phyloP scores from a whole-genome alignment of 2,113 vertebrate genomes.

The Bufo gargarizans region DNA sequence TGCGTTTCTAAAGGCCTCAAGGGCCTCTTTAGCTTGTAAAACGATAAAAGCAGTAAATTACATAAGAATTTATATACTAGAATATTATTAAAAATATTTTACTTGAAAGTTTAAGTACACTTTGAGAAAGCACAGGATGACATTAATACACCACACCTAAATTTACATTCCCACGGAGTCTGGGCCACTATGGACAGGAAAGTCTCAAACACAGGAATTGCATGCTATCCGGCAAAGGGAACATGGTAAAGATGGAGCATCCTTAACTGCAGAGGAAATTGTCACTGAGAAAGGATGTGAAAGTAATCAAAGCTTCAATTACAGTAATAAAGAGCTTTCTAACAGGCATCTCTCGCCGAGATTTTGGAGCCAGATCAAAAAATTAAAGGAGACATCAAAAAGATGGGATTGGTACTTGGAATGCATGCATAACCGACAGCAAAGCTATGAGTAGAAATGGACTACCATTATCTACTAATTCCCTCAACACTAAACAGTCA shows the following conservation, averaged over 20 bases:
- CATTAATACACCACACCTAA: constrained; percentile 34
- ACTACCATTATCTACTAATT: too few species aligned
- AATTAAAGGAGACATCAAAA: too few species aligned
- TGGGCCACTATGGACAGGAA: constrained; percentile 67
- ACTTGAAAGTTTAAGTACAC: too few species aligned
- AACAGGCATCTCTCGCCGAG: not conserved
- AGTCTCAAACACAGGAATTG: constrained; percentile 70
- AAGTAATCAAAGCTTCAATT: not conserved
- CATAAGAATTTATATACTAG: too few species aligned
- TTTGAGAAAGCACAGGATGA: not conserved
- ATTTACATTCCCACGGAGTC: constrained; percentile 60
- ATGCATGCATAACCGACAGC: too few species aligned
- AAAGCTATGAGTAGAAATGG: too few species aligned
- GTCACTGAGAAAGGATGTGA: not conserved
- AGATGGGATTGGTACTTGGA: too few species aligned
- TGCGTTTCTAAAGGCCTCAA: too few species aligned
- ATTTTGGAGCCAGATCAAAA: not conserved
- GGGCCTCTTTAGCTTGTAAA: too few species aligned
- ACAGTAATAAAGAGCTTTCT: not conserved
- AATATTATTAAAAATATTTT: too few species aligned
- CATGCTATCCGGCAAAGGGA: constrained; percentile 64
- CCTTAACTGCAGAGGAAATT: constrained; percentile 60
- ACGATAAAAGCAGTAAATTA: too few species aligned
- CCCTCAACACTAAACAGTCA: too few species aligned
- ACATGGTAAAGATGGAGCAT: constrained; percentile 64